Conservation (phyloP, 2,888 invertebrate species). For the Danaus chrysippus region DNA sequence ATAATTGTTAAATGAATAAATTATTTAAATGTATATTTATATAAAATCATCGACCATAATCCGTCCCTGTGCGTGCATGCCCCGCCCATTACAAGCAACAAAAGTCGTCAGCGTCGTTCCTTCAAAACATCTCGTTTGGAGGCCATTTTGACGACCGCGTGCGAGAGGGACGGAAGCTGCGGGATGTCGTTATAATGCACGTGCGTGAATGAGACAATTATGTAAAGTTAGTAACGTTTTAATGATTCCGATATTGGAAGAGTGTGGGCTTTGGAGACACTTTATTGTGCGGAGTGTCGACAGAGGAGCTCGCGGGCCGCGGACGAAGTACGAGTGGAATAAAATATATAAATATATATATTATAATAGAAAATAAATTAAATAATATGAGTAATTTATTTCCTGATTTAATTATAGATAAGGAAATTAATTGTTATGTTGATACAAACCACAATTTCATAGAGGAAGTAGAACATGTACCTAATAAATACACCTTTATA, state of each 20-base stretch:
- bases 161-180: slow-evolving; percentile 58
- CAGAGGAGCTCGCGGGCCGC: slow-evolving; percentile 19
- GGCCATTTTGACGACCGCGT: slow-evolving; percentile 77
- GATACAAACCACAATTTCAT: too few relatives aligned
- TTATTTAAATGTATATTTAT: not conserved
- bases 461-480: too few relatives aligned
- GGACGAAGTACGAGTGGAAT: not conserved
- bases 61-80: slow-evolving; percentile 67
- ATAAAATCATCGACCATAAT: slow-evolving; percentile 36
- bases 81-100: slow-evolving; percentile 78
- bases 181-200: slow-evolving; percentile 49
- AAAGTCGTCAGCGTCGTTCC: slow-evolving; percentile 76
- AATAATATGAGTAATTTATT: too few relatives aligned
- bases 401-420: too few relatives aligned
- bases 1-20: not conserved
- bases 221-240: slow-evolving; percentile 76
- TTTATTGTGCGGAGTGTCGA: slow-evolving; percentile 31
- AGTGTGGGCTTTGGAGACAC: slow-evolving; percentile 46
- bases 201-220: slow-evolving; percentile 77
- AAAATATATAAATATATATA: not conserved
- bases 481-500: too few relatives aligned
- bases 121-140: slow-evolving; percentile 80
- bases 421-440: too few relatives aligned
- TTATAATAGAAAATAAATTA: too few relatives aligned
- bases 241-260: slow-evolving; percentile 52